A percentile compares a stretch with the other conserved stretches of the same genome.
Conservation (phyloP, 2,797 vertebrate genomes). For the Acipenser oxyrinchus region DNA sequence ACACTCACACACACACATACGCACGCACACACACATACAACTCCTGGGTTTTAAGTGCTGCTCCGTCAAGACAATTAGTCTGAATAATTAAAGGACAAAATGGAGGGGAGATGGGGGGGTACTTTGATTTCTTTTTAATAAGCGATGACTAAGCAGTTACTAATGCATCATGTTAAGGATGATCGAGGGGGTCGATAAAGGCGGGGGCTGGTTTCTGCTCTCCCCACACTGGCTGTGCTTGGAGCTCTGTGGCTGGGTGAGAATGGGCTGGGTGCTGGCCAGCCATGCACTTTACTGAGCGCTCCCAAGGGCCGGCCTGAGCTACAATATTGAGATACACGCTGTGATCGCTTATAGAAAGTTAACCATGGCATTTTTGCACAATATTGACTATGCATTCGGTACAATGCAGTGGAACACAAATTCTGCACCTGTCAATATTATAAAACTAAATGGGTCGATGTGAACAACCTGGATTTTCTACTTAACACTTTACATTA, state of each 20-base stretch:
- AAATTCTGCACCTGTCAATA: too few relatives aligned
- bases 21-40: too few relatives aligned
- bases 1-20: too few relatives aligned
- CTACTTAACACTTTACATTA: too few relatives aligned
- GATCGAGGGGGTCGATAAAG: constrained; percentile 31
- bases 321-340: too few relatives aligned
- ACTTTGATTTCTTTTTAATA: constrained; percentile 40
- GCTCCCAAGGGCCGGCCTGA: neutral
- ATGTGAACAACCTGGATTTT: too few relatives aligned
- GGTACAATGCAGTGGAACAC: too few relatives aligned
- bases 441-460: too few relatives aligned
- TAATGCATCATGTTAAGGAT: constrained; percentile 29
- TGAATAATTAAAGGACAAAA: constrained; percentile 51
- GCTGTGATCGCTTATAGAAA: too few relatives aligned
- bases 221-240: neutral
- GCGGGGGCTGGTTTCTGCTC: neutral
- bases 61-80: constrained; percentile 38
- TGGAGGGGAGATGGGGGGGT: constrained; percentile 28
- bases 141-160: constrained; percentile 52
- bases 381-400: too few relatives aligned
- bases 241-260: constrained; percentile 28
- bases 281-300: constrained; percentile 23
- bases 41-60: too few relatives aligned
- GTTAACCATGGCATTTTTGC: too few relatives aligned
- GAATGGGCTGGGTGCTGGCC: constrained; percentile 27